These are phyloP conservation scores for Enteromius afrohamiltoni DNA, from an alignment of 2,797 vertebrate genomes.

Conservation along the genomic window DNA sequence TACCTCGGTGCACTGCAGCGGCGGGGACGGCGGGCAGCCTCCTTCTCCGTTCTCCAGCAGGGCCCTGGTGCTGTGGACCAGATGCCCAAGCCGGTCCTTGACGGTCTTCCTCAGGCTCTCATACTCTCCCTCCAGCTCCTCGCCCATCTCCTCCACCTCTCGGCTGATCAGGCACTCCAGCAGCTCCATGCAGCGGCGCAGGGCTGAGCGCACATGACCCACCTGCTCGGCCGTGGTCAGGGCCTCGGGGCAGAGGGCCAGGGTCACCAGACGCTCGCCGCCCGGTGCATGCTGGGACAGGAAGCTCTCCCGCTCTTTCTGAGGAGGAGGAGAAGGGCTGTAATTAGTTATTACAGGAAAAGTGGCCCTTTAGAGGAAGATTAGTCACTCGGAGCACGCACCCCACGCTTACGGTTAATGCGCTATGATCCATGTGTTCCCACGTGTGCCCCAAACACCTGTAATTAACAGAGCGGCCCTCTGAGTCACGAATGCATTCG, in stretches of 20 bases:
- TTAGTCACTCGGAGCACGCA: conserved; percentile 12
- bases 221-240: conserved; percentile 69
- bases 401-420: background rate
- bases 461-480: background rate
- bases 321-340: conserved; percentile 7
- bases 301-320: conserved; percentile 77
- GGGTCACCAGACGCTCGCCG: conserved; percentile 69
- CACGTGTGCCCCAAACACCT: background rate
- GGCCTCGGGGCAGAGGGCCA: conserved; percentile 59
- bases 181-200: conserved; percentile 76
- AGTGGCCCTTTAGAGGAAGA: conserved; percentile 1
- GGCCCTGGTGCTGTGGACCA: conserved; percentile 72
- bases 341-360: conserved; percentile 29
- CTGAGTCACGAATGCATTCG: background rate
- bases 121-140: conserved; percentile 71
- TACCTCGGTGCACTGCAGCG: conserved; percentile 74
- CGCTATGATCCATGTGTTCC: background rate
- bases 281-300: conserved; percentile 66
- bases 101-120: conserved; percentile 72
- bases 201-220: conserved; percentile 70
- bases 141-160: conserved; percentile 77
- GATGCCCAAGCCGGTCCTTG: conserved; percentile 67
- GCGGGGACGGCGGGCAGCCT: conserved; percentile 68
- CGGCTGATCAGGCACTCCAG: conserved; percentile 73
- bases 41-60: conserved; percentile 64